Conservation (phyloP, 2,797 vertebrate genomes). For the Anas flavirostris region DNA sequence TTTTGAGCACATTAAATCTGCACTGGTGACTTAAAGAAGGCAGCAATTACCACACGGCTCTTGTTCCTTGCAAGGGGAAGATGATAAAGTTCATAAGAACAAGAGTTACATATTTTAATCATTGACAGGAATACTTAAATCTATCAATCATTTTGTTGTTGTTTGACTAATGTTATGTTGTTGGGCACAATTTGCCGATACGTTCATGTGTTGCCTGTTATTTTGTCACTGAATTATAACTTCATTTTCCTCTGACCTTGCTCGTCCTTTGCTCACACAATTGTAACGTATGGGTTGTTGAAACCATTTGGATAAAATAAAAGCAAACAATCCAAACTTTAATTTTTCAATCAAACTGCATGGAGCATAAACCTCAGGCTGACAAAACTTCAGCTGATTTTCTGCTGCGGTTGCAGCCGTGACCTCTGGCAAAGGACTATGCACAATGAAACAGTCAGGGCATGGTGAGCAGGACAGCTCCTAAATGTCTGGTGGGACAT, state of each 20-base stretch:
- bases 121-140: neutral
- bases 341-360: neutral
- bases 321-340: neutral
- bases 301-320: neutral
- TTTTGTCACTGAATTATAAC: conserved; percentile 45
- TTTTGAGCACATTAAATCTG: conserved; percentile 5
- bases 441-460: neutral
- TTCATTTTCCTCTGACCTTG: conserved; percentile 52
- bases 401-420: neutral
- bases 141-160: conserved; percentile 52
- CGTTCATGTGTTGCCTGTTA: conserved; percentile 20
- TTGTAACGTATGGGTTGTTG: neutral
- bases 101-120: conserved; percentile 13
- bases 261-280: neutral
- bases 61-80: neutral
- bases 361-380: neutral
- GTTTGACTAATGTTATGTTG: conserved; percentile 16
- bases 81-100: neutral
- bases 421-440: neutral
- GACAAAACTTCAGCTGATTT: neutral
- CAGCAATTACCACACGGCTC: neutral
- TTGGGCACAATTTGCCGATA: conserved; percentile 8
- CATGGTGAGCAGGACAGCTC: neutral
- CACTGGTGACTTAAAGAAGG: neutral
- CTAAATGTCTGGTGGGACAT: neutral